Evolutionary conservation across 1,140 invertebrate species (phyloP), one percentile per base, ranked within the genome.

Genomic region (Meloidogyne floridensis): DNA sequence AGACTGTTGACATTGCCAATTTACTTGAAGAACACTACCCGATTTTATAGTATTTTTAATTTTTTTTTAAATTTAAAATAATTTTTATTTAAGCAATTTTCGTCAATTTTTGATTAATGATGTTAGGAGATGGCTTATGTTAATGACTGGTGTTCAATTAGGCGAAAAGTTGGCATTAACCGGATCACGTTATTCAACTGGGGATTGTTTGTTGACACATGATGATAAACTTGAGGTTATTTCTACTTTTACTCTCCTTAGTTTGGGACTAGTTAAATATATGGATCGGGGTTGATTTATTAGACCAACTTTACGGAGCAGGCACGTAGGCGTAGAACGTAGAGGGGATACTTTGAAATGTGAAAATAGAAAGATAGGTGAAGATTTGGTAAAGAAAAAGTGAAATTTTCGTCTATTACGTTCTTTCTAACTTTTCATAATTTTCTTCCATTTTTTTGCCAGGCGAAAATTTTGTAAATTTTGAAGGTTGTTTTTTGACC

Each of bases 111-210:
- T 86, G 53, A 13, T 51, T 32, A 72, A 51, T 42, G 65, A 77
- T 20, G 77, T 85, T 9, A 70, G 75, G 5, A 65, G 86, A 13
- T 87, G 86, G 59, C 13, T 86, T n/a, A 56, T 69, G 53, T 2
- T 15, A 54, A 56, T 82, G 43, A 86, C 83, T n/a, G 86, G 80
- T n/a, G 59, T 82, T 53, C 71, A 78, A n/a, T 56, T 86, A 53
- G 85, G 78, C n/a, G 78, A 77, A 9, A 75, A 80, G 32, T 47
- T 86, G 51, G 79, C 86, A 2, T 13, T 87, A 15, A 87, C 85
- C 0, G 85, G 85, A 1, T 87, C 85, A 56, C 43, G 65, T 10
- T 86, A 86, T 32, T 65, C 47, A 18, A 20, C 9, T 15, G 59
- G 81, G 18, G 72, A 72, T 56, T 81, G 72, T 77, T 65, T 83